Percentiles rank a stretch among this genome's conserved stretches.
phyloP scores from a whole-genome alignment of 1,140 invertebrate genomes.

The Drosophila gunungcola region DNA sequence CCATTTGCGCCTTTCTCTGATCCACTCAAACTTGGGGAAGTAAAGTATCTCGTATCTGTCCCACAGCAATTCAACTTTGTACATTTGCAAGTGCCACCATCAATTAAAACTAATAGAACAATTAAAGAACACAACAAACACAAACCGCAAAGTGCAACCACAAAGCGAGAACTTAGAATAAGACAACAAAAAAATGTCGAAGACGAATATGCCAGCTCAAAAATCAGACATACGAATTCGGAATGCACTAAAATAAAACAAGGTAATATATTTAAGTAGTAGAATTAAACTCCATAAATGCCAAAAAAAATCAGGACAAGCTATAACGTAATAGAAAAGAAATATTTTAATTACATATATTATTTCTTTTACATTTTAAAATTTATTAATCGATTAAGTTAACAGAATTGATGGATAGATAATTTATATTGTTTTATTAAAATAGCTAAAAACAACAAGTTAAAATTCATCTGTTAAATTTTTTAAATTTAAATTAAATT shows the following conservation, averaged over 20 bases:
- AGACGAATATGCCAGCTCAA: slow-evolving; percentile 14
- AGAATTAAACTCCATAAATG: no score
- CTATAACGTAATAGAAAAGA: no score
- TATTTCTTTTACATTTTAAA: no score
- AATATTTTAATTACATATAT: no score
- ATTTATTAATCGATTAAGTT: no score
- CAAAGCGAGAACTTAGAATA: slow-evolving; percentile 56
- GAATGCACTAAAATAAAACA: slow-evolving; percentile 7
- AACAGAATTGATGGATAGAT: no score
- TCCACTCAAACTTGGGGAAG: slow-evolving; percentile 2
- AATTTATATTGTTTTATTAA: no score
- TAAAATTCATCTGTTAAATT: no score
- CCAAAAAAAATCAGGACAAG: no score
- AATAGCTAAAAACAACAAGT: no score
- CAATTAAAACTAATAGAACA: slow-evolving; percentile 83
- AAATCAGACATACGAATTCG: background rate
- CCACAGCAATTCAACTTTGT: slow-evolving; percentile 55
- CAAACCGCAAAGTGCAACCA: slow-evolving; percentile 62
- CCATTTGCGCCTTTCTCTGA: background rate
- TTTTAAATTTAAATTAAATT: no score
- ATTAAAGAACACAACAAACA: slow-evolving; percentile 60
- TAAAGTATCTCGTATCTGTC: slow-evolving; percentile 34
- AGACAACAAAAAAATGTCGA: slow-evolving; percentile 43
- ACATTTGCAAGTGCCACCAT: slow-evolving; percentile 69
- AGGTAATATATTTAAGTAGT: no score